These are phyloP conservation scores for Calyptomena viridis DNA, from an alignment of 2,113 vertebrate genomes.

Conservation along the genomic window DNA sequence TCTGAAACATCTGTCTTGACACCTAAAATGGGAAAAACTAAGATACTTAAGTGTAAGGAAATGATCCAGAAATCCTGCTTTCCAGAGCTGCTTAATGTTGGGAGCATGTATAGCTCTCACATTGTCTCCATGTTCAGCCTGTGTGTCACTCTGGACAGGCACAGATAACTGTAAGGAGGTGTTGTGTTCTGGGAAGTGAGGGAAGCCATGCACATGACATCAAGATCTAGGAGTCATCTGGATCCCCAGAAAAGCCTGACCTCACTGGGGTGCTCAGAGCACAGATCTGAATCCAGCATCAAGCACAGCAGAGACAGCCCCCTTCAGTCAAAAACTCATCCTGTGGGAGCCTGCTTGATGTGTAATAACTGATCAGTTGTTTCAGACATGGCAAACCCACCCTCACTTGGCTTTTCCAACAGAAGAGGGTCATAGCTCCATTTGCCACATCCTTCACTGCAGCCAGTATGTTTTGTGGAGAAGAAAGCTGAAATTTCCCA, in stretches of 20 bases:
- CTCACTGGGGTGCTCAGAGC: background rate
- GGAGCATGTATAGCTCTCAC: background rate
- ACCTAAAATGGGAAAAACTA: background rate
- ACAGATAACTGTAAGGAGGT: background rate
- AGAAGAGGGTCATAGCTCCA: background rate
- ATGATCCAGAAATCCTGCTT: background rate
- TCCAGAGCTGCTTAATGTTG: background rate
- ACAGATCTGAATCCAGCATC: background rate
- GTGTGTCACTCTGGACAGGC: background rate
- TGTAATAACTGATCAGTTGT: background rate
- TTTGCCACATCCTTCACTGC: background rate
- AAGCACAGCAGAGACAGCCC: background rate
- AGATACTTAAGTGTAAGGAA: background rate
- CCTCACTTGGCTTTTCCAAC: background rate
- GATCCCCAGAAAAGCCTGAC: background rate
- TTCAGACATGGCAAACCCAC: background rate
- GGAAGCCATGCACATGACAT: background rate
- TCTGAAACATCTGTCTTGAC: background rate
- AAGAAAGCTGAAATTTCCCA: background rate
- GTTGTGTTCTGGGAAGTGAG: background rate
- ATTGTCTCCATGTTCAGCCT: background rate
- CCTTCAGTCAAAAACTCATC: background rate
- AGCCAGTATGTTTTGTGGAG: background rate
- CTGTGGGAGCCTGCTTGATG: background rate
- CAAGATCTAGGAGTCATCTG: background rate